Conservation (phyloP, 2,113 vertebrate species). For the Chinchilla lanigera region DNA sequence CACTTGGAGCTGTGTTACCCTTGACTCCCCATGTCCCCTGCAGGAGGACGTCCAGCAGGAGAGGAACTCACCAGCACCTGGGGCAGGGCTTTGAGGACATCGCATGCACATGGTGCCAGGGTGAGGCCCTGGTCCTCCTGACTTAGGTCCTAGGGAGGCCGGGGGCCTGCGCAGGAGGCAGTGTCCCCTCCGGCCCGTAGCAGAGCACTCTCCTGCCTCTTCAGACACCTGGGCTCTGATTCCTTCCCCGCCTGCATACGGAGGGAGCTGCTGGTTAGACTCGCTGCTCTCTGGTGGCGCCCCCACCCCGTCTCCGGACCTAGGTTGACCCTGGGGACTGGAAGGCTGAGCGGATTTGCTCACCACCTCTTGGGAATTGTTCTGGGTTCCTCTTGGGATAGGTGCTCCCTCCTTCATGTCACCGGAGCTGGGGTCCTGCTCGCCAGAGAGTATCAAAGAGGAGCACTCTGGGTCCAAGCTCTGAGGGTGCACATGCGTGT, state of each 20-base stretch:
- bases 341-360: not conserved
- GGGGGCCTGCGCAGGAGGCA: not conserved
- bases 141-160: not conserved
- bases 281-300: rapidly evolving
- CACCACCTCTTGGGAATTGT: not conserved
- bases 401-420: not conserved
- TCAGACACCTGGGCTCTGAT: not conserved
- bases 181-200: not conserved
- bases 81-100: not conserved
- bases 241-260: not conserved
- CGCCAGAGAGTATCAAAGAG: too few species aligned
- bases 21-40: rapidly evolving
- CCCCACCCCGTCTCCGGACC: not conserved
- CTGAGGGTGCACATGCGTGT: too few species aligned
- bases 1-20: not conserved
- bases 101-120: not conserved
- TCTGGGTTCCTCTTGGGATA: not conserved
- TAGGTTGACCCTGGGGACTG: rapidly evolving
- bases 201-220: not conserved
- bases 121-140: not conserved
- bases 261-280: not conserved
- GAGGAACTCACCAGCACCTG: not conserved
- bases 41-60: not conserved
- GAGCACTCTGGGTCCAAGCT: not conserved
- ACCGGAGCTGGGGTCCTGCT: not conserved